These are phyloP conservation scores for Drosophila putrida DNA, from an alignment of 2,888 invertebrate genomes.

Conservation along the genomic window DNA sequence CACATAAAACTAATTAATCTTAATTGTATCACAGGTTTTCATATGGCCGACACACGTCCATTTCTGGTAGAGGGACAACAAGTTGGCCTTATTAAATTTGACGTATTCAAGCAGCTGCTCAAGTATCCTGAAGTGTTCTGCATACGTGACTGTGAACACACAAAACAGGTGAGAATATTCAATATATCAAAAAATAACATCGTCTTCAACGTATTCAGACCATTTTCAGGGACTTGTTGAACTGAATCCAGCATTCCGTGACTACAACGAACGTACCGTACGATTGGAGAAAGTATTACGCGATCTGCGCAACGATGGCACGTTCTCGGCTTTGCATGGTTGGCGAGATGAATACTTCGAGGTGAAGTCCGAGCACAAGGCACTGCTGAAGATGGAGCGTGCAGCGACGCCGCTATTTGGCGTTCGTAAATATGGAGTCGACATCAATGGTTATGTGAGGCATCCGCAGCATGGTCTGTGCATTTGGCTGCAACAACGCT, in stretches of 20 bases:
- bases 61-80: slow-evolving; percentile 95
- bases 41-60: slow-evolving; percentile 92
- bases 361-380: slow-evolving; percentile 90
- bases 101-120: slow-evolving; percentile 92
- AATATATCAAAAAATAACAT: slow-evolving; percentile 10
- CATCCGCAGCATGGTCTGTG: slow-evolving; percentile 94
- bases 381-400: slow-evolving; percentile 93
- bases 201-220: slow-evolving; percentile 10
- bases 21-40: slow-evolving; percentile 87
- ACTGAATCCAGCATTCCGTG: slow-evolving; percentile 94
- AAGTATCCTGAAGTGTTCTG: slow-evolving; percentile 92
- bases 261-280: slow-evolving; percentile 92
- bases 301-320: slow-evolving; percentile 90
- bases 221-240: slow-evolving; percentile 90
- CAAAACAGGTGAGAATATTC: slow-evolving; percentile 79
- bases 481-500: slow-evolving; percentile 95
- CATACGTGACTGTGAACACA: slow-evolving; percentile 84
- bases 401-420: slow-evolving; percentile 97
- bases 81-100: slow-evolving; percentile 94
- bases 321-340: slow-evolving; percentile 93
- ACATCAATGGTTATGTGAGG: slow-evolving; percentile 96
- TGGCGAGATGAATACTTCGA: slow-evolving; percentile 98
- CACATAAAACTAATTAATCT: slow-evolving; percentile 41
- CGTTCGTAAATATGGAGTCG: slow-evolving; percentile 96
- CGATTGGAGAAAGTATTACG: slow-evolving; percentile 92